Evolutionary conservation across 2,888 invertebrate genomes (phyloP).

Genomic region (Caenorhabditis afra): DNA sequence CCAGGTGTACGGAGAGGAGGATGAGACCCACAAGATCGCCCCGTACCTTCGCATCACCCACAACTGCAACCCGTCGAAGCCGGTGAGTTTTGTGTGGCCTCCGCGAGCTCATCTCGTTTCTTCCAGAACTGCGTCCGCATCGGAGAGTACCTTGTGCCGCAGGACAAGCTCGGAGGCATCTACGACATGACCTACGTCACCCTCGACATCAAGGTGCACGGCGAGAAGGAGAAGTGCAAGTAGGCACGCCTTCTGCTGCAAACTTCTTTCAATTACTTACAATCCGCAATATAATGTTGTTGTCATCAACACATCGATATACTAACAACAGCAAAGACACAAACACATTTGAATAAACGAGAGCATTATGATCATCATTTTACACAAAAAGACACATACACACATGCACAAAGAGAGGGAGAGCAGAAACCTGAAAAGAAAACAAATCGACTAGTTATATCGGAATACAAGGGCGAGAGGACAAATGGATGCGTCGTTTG

Average conservation of each 20-base stretch:
- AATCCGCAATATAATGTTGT: no score
- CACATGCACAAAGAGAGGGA: neutral
- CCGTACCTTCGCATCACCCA: slow-evolving; percentile 69
- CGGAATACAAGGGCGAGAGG: neutral
- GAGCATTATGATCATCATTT: neutral
- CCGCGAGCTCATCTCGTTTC: no score
- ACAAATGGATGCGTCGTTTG: neutral
- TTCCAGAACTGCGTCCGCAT: slow-evolving; percentile 66
- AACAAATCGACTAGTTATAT: neutral
- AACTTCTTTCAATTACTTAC: no score
- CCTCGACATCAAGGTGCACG: slow-evolving; percentile 72
- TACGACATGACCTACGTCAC: slow-evolving; percentile 73
- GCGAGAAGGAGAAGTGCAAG: slow-evolving; percentile 72
- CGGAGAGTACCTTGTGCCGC: slow-evolving; percentile 62
- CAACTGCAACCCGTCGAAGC: slow-evolving; percentile 67
- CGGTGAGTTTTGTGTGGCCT: slow-evolving; percentile 49
- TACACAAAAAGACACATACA: neutral
- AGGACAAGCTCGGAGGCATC: slow-evolving; percentile 68
- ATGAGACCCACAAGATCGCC: slow-evolving; percentile 69
- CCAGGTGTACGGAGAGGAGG: slow-evolving; percentile 67
- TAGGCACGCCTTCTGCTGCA: no score
- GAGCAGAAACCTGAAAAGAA: neutral
- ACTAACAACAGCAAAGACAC: no score
- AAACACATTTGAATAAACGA: no score
- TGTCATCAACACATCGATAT: no score